Base-by-base conservation (phyloP, 2,888 invertebrate species). In the Lasioglossum zephyrum region DNA sequence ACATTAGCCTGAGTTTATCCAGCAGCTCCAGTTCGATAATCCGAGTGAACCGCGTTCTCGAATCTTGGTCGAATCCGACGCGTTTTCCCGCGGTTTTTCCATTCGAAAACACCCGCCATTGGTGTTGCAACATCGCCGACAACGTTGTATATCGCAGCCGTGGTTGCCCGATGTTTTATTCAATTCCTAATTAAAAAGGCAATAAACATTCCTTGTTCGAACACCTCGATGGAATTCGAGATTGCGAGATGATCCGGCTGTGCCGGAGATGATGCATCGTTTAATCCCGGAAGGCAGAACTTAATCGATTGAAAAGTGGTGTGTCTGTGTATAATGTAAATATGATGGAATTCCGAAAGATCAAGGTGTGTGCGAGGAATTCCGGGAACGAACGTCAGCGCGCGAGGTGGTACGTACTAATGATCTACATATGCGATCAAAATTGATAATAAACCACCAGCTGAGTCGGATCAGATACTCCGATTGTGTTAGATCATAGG, bases 271-370 rank as follows among this genome's bases (percentile, higher is more conserved):
- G 60, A 60, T 60, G 60, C 60, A 31, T 60, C 60, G 26, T 60
- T 60, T 31, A 60, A 60, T 26, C 60, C 60, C 60, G 60, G 60
- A 60, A 60, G 53, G 60, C 60, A 60, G 13, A 60, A 60, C 26
- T 60, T n/a, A n/a, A 57, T 57, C 57, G n/a, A 57, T n/a, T 4
- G 57, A n/a, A n/a, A n/a, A n/a, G 4, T 4, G 44, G 9, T n/a
- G 16, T 47, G 53, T 22, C 2, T 53, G n/a, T n/a, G n/a, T 57
- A n/a, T 4, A n/a, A 57, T 11, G 11, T n/a, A 57, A 57, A 57
- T 57, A 57, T 57, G n/a, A n/a, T 8, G 22, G 11, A n/a, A 11
- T 57, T 57, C 11, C 57, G n/a, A 57, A 57, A 11, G 57, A 57
- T 57, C n/a, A n/a, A 57, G n/a, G 57, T 57, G 57, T n/a, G n/a